Evolutionary conservation across 2,113 vertebrate genomes (phyloP).

Genomic region (Mobula birostris): DNA sequence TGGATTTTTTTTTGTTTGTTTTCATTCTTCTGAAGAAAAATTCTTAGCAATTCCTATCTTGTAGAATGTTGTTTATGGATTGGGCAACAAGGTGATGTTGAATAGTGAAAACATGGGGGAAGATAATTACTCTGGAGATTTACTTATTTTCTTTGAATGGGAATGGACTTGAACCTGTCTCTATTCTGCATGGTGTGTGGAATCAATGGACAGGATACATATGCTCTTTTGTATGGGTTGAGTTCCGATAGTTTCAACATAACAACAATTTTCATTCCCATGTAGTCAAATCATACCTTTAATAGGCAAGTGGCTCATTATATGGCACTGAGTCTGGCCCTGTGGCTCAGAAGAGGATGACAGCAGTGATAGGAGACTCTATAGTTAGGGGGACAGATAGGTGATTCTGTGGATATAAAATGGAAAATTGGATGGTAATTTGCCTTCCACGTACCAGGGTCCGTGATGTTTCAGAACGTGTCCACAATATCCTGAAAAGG

Average conservation of each 20-base stretch:
- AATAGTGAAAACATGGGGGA: not conserved
- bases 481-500: no score
- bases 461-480: no score
- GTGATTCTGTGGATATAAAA: no score
- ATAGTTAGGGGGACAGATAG: no score
- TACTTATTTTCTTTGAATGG: not conserved
- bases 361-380: no score
- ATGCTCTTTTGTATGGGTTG: no score
- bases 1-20: no score
- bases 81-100: not conserved
- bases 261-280: not conserved
- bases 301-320: not conserved
- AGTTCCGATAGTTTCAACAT: not conserved
- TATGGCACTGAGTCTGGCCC: no score
- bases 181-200: not conserved
- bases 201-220: not conserved
- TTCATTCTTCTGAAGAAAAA: no score
- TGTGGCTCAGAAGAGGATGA: no score
- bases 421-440: no score
- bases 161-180: not conserved
- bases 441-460: no score
- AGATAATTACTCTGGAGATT: not conserved
- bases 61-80: not conserved
- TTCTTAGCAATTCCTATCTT: not conserved
- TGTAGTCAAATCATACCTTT: not conserved